Evolutionary conservation across 2,888 invertebrate species (phyloP).

Genomic region (Oscheius sp.): DNA sequence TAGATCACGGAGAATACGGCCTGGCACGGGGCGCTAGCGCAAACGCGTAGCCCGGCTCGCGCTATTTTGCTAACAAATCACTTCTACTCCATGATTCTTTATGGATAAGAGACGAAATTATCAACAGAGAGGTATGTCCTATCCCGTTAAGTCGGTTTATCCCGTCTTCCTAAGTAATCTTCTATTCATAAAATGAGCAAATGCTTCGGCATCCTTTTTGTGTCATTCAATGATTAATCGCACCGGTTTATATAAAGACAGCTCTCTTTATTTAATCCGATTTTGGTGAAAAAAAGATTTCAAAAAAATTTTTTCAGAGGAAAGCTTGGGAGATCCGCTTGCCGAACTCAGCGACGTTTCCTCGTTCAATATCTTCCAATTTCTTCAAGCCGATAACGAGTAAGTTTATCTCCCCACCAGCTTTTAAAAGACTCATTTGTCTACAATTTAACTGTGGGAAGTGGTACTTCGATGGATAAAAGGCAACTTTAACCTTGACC

Average conservation of each 20-base stretch:
- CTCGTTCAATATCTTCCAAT: slow-evolving; percentile 69
- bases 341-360: slow-evolving; percentile 55
- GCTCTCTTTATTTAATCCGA: not conserved
- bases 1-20: slow-evolving; percentile 28
- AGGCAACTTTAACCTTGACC: slow-evolving; percentile 24
- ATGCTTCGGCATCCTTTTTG: not conserved
- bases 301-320: slow-evolving; percentile 47
- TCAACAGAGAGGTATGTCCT: slow-evolving; percentile 16
- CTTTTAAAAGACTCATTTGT: not conserved
- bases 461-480: slow-evolving; percentile 17
- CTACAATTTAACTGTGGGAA: not conserved
- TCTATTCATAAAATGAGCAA: not conserved
- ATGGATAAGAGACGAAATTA: slow-evolving; percentile 28
- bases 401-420: slow-evolving; percentile 39
- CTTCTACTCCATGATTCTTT: slow-evolving; percentile 28
- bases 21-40: slow-evolving; percentile 31
- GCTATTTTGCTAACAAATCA: slow-evolving; percentile 25
- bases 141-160: not conserved
- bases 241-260: not conserved
- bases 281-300: not conserved
- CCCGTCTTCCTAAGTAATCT: not conserved
- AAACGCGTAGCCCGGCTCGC: slow-evolving; percentile 23
- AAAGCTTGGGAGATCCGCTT: slow-evolving; percentile 66
- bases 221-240: not conserved
- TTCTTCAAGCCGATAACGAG: slow-evolving; percentile 62